Conservation (phyloP, 1,140 invertebrate genomes). For the Caligus rogercresseyi region DNA sequence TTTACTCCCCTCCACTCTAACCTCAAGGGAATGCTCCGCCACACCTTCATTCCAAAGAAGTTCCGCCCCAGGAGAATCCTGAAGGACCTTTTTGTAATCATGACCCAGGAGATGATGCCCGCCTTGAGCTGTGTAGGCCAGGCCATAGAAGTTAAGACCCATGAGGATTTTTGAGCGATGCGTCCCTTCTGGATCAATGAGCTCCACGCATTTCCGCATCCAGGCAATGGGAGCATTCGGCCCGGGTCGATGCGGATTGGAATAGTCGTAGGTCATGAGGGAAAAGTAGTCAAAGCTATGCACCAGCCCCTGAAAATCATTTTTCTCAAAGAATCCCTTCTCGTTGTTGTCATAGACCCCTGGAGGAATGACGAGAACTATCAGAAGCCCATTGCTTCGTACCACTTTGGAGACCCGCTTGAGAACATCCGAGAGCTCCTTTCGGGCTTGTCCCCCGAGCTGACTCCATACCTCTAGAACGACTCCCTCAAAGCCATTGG, state of each 20-base stretch:
- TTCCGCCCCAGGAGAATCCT: slow-evolving; percentile 43
- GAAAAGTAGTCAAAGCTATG: slow-evolving; percentile 64
- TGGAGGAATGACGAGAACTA: slow-evolving; percentile 66
- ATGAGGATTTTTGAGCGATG: slow-evolving; percentile 58
- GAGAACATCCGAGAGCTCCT: slow-evolving; percentile 30
- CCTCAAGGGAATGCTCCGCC: slow-evolving; percentile 67
- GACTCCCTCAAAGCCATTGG: slow-evolving; percentile 56
- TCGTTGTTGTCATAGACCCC: slow-evolving; percentile 37
- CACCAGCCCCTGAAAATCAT: slow-evolving; percentile 56
- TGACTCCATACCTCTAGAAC: slow-evolving; percentile 77
- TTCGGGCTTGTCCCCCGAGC: slow-evolving; percentile 42
- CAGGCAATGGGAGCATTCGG: slow-evolving; percentile 73
- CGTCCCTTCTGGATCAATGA: slow-evolving; percentile 32
- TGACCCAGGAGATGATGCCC: slow-evolving; percentile 55
- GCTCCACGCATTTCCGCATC: slow-evolving; percentile 37
- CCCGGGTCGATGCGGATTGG: slow-evolving; percentile 54
- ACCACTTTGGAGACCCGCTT: slow-evolving; percentile 34
- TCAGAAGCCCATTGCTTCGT: slow-evolving; percentile 37
- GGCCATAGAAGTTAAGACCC: slow-evolving; percentile 85
- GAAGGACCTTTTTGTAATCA: slow-evolving; percentile 51
- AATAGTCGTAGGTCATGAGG: slow-evolving; percentile 89
- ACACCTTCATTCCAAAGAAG: slow-evolving; percentile 54
- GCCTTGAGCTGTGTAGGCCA: slow-evolving; percentile 57
- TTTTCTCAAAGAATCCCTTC: slow-evolving; percentile 48
- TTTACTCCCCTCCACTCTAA: slow-evolving; percentile 50